Conservation (phyloP, 2,113 vertebrate genomes). For the Hyaena hyaena region DNA sequence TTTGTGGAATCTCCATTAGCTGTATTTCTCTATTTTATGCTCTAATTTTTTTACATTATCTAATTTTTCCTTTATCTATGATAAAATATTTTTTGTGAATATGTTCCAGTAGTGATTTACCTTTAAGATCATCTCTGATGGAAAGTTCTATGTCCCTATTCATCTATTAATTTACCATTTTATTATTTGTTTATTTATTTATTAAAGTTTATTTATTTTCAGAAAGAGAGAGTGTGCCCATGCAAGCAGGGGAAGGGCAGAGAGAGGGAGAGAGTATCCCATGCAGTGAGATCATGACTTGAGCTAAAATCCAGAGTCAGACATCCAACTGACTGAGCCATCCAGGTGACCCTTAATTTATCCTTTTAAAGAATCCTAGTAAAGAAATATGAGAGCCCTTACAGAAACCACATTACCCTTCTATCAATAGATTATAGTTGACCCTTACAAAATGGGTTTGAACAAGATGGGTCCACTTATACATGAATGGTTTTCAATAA, state of each 20-base stretch:
- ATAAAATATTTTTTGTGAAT: not conserved
- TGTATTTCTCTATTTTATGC: not conserved
- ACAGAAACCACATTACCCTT: not conserved
- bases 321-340: no score
- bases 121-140: not conserved
- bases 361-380: not conserved
- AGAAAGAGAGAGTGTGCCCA: no score
- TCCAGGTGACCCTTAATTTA: not conserved
- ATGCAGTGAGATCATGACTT: no score
- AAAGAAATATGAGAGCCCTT: not conserved
- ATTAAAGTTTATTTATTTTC: no score
- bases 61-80: not conserved
- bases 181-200: no score
- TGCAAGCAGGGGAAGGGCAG: no score
- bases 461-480: no score
- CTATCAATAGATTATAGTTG: not conserved
- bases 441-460: no score
- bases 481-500: no score
- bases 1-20: not conserved
- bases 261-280: no score
- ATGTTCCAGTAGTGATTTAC: not conserved
- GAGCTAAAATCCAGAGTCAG: no score
- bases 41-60: not conserved
- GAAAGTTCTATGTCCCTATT: not conserved
- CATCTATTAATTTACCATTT: not conserved